Evolutionary conservation across 2,888 invertebrate species (phyloP), one percentile per base, ranked within the genome.

Genomic region (Entomobrya proxima): DNA sequence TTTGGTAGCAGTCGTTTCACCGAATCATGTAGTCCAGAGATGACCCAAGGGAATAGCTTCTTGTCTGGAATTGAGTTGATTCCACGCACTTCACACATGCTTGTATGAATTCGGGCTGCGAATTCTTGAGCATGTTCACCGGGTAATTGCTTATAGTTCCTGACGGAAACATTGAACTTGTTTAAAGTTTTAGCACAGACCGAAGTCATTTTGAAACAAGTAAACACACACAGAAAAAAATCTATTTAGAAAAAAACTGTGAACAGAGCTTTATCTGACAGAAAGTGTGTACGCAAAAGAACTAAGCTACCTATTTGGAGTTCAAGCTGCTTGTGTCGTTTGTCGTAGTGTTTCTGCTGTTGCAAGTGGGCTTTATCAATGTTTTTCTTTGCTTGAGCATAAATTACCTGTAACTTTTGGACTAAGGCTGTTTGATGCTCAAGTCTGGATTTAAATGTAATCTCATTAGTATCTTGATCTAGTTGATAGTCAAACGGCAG

Each of bases 261-360:
- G n/a, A n/a, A n/a, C n/a, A n/a, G n/a, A n/a, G n/a, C n/a, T 21
- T 82, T 80, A 15, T 85, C 37, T 1, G 86, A 87, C n/a, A 77
- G 21, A n/a, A 30, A 50, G 58, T 87, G 87, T 13, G 85, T 80
- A 27, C 44, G 61, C 5, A 88, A 18, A 1, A 85, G 44, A 37
- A 88, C 88, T 13, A 87, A 27, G 40, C 86, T 86, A 7, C 76
- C 79, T 7, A 80, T 30, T 13, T 30, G 24, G 21, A 80, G 52
- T 2, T 7, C 13, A 1, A 67, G 21, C 3, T 27, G 2, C 11
- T 74, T 44, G 30, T 80, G 64, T 15, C 67, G 35, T 24, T 44
- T 37, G 44, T 88, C 58, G 47, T 80, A 87, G 76, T 87, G 30
- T 55, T 67, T 55, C 1, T 61, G 40, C 44, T 87, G 88, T 1